Base-by-base conservation (phyloP, 2,888 invertebrate species). In the Drosophila pseudotakahashii region DNA sequence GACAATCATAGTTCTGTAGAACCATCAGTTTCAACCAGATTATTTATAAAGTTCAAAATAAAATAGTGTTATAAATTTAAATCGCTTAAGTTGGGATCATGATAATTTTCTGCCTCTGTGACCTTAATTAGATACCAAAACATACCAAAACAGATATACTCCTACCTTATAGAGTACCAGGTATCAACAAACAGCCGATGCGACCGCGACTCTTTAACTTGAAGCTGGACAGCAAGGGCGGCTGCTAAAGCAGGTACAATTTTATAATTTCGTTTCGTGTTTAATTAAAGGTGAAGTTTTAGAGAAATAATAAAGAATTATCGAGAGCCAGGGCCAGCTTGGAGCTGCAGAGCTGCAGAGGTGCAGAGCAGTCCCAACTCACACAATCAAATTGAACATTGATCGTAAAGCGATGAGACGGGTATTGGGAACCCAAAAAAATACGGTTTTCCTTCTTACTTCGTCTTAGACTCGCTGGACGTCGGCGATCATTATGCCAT, bases 201-300 rank as follows among this genome's bases (percentile, higher is more conserved):
- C 59, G 58, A 64, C 55, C 67, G 70, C 73, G 70, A 59, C 58
- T 64, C 62, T 64, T 64, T 64, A 57, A 59, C 61, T 76, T 48
- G 26, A 50, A 66, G 51, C 69, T 45, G 57, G 51, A 69, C 70
- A 67, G 73, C 72, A 7, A 42, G 58, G 59, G 55, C 69, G 66
- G 58, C 58, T 73, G 82, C 72, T 79, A 77, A 83, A 86, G 86
- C 86, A 86, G 86, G 86, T 86, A 88, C 86, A 86, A 81, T 86
- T 86, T 88, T 86, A 83, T 88, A 86, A 86, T 86, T 86, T 88
- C 81, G 88, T 86, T 86, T 86, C 82, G 84, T 88, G 86, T 88
- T 86, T 86, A 86, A 86, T 86, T 86, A 86, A 86, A 86, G 86
- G 84, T 88, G 88, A 88, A 86, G 86, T 85, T 84, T 86, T 83